Evolutionary conservation across 1,140 invertebrate genomes (phyloP).

Genomic region (Apocrypta bakeri): DNA sequence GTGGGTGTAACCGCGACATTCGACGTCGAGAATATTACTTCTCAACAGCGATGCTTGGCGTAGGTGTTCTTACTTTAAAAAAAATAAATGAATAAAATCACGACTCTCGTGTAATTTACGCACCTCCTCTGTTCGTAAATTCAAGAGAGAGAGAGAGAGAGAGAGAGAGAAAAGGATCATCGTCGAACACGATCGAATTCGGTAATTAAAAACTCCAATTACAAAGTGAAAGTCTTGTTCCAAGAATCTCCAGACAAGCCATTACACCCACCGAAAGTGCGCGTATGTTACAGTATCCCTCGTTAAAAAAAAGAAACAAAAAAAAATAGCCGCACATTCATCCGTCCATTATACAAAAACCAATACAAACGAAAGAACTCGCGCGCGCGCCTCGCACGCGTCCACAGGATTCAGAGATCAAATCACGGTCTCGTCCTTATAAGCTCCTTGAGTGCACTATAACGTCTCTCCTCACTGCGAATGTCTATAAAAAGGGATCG

Average conservation of each 20-base stretch:
- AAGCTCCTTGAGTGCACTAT: background rate
- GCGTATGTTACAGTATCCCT: background rate
- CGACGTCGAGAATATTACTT: no score
- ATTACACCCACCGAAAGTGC: background rate
- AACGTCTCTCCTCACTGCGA: background rate
- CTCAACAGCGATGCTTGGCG: no score
- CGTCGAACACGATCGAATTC: background rate
- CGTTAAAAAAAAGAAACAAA: background rate
- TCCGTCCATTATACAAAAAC: background rate
- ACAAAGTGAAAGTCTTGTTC: background rate
- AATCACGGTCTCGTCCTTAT: background rate
- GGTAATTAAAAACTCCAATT: background rate
- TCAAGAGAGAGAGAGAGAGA: no score
- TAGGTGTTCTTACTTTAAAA: no score
- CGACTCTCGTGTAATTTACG: no score
- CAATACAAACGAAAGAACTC: background rate
- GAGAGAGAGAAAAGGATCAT: no score
- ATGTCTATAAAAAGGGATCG: slow-evolving; percentile 9
- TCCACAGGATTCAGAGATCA: slow-evolving; percentile 18
- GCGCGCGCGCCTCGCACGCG: slow-evolving; percentile 30
- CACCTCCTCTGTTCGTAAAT: no score
- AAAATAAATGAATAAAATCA: no score
- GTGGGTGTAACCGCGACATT: no score
- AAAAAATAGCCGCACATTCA: slow-evolving; percentile 43
- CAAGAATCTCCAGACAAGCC: slow-evolving; percentile 5